A percentile compares a stretch with the other conserved stretches of the same genome.
Conservation (phyloP, 2,888 invertebrate genomes). For the Aspidapion aeneum region DNA sequence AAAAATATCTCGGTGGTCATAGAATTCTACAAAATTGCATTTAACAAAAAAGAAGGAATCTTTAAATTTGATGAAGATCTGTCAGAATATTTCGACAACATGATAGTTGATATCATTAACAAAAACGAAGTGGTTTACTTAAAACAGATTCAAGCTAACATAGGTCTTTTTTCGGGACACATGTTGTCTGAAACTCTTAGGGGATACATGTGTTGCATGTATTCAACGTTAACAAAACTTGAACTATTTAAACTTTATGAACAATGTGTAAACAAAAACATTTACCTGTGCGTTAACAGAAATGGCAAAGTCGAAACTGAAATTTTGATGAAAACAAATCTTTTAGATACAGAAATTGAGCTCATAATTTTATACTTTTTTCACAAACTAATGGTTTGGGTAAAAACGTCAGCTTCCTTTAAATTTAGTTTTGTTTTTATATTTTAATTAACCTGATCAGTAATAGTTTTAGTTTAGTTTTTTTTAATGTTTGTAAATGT, state of each 20-base stretch:
- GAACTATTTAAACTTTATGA: neutral
- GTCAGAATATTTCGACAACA: neutral
- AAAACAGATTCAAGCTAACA: neutral
- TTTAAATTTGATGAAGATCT: neutral
- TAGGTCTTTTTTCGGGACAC: neutral
- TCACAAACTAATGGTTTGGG: neutral
- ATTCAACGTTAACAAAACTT: neutral
- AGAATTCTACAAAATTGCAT: conserved; percentile 25
- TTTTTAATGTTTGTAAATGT: too few species aligned
- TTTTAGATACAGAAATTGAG: neutral
- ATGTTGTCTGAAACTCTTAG: neutral
- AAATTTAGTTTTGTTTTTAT: too few species aligned
- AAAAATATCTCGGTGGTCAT: conserved; percentile 25
- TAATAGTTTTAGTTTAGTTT: too few species aligned
- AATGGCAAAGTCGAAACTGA: neutral
- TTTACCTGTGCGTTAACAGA: neutral
- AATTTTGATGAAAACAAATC: neutral
- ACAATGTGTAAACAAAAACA: neutral
- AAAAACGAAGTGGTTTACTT: neutral
- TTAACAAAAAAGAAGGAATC: neutral
- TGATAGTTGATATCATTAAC: neutral
- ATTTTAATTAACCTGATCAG: too few species aligned
- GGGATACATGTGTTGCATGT: neutral
- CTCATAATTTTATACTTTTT: neutral
- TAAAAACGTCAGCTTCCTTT: too few species aligned